Conservation (phyloP, 2,888 invertebrate species). For the Temnothorax unifasciatus region DNA sequence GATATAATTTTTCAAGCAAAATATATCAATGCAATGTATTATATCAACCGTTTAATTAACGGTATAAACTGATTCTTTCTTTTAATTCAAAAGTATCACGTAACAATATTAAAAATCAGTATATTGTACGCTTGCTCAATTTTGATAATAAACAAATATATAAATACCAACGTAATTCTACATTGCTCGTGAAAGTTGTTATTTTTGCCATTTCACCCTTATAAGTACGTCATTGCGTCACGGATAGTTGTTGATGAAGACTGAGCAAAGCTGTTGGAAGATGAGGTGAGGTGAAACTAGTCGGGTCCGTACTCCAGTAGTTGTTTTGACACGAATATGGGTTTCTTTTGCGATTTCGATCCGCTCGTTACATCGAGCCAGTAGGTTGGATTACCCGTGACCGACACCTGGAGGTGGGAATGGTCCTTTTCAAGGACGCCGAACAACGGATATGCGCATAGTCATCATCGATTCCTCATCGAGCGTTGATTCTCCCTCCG, state of each 20-base stretch:
- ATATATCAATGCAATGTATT: background rate
- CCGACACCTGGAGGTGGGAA: slow-evolving; percentile 82
- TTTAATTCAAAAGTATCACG: background rate
- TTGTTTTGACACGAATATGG: slow-evolving; percentile 84
- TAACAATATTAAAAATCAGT: background rate
- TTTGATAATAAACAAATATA: background rate
- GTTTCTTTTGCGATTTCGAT: slow-evolving; percentile 82
- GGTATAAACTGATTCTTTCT: background rate
- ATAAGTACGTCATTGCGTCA: background rate
- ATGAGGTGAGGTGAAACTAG: slow-evolving; percentile 48
- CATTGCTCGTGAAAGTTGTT: background rate
- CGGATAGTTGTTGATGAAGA: slow-evolving; percentile 29
- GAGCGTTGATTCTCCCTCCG: slow-evolving; percentile 62
- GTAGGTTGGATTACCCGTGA: slow-evolving; percentile 83
- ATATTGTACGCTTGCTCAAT: background rate
- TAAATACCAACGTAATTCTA: slow-evolving; percentile 22
- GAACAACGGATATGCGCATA: slow-evolving; percentile 78
- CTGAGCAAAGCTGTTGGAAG: slow-evolving; percentile 41
- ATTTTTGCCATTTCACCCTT: background rate
- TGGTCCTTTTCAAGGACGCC: slow-evolving; percentile 80
- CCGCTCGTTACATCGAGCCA: slow-evolving; percentile 82
- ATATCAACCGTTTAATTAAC: background rate
- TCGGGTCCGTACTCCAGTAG: slow-evolving; percentile 61
- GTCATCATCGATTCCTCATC: slow-evolving; percentile 79
- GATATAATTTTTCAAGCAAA: background rate